Percentiles rank a stretch among this genome's conserved stretches.
These are phyloP conservation scores for Callosobruchus maculatus DNA, from an alignment of 2,888 invertebrate species.

Conservation along the genomic window DNA sequence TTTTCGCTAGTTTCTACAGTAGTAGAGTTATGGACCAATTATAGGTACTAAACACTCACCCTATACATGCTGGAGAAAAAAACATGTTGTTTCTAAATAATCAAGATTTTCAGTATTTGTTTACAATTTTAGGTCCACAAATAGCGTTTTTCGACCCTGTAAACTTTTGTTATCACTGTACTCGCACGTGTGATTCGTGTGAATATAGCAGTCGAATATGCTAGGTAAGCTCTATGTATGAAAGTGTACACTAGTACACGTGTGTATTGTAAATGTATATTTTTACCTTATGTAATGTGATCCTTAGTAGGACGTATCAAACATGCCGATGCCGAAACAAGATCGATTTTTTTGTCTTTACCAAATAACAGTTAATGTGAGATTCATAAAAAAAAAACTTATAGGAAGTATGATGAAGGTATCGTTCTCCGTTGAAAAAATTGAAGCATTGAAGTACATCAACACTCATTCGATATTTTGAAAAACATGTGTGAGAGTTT, in stretches of 20 bases:
- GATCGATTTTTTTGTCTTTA: neutral
- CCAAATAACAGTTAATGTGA: neutral
- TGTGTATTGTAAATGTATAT: constrained; percentile 14
- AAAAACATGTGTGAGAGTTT: too few relatives aligned
- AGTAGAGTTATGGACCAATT: too few relatives aligned
- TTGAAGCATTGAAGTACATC: too few relatives aligned
- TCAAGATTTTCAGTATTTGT: too few relatives aligned
- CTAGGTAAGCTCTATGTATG: constrained; percentile 37
- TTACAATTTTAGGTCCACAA: too few relatives aligned
- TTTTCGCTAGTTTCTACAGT: too few relatives aligned
- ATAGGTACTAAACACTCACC: too few relatives aligned
- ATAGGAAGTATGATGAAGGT: too few relatives aligned
- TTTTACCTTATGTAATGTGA: constrained; percentile 23
- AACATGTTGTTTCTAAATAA: too few relatives aligned
- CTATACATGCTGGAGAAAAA: too few relatives aligned
- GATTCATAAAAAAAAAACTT: neutral
- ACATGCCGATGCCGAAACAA: constrained; percentile 13
- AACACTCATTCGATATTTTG: too few relatives aligned
- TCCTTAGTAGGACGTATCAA: constrained; percentile 25
- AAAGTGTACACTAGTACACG: constrained; percentile 39
- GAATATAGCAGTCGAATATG: constrained; percentile 35
- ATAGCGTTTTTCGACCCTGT: neutral
- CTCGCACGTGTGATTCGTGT: constrained; percentile 25
- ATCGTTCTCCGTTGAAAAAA: too few relatives aligned
- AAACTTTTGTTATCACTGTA: neutral